Conservation (phyloP, 2,888 invertebrate genomes). For the Hyposoter dolosus region DNA sequence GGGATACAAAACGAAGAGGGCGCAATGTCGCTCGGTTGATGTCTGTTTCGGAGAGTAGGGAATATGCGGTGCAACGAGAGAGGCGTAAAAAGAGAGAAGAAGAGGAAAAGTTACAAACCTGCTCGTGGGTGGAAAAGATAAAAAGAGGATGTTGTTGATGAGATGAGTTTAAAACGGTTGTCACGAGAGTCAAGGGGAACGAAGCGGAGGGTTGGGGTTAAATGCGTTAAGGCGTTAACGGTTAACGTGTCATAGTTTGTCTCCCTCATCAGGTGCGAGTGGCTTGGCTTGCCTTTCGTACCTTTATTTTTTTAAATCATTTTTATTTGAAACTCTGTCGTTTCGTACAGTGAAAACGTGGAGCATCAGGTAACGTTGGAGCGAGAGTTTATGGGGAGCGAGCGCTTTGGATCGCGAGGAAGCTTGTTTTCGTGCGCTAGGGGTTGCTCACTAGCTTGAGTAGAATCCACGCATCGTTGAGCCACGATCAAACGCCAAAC, state of each 20-base stretch:
- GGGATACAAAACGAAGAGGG: slow-evolving; percentile 53
- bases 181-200: not conserved
- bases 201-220: slow-evolving; percentile 61
- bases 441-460: slow-evolving; percentile 52
- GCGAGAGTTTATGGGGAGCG: slow-evolving; percentile 3
- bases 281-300: slow-evolving; percentile 23
- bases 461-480: slow-evolving; percentile 76
- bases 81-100: slow-evolving; percentile 23
- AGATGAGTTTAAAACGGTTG: slow-evolving; percentile 34
- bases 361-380: slow-evolving; percentile 34
- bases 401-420: slow-evolving; percentile 11
- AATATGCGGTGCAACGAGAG: slow-evolving; percentile 34
- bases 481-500: slow-evolving; percentile 80
- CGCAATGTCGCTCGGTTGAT: not conserved
- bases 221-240: slow-evolving; percentile 77
- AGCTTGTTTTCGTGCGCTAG: slow-evolving; percentile 9
- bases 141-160: slow-evolving; percentile 37
- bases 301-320: no score
- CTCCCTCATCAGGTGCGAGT: slow-evolving; percentile 34
- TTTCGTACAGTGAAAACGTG: slow-evolving; percentile 26
- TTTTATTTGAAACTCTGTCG: slow-evolving; percentile 39
- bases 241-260: slow-evolving; percentile 70
- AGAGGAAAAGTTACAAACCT: not conserved
- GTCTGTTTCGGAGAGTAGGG: slow-evolving; percentile 64
- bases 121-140: not conserved